phyloP scores from a whole-genome alignment of 2,113 vertebrate species.

The Callopanchax toddi region DNA sequence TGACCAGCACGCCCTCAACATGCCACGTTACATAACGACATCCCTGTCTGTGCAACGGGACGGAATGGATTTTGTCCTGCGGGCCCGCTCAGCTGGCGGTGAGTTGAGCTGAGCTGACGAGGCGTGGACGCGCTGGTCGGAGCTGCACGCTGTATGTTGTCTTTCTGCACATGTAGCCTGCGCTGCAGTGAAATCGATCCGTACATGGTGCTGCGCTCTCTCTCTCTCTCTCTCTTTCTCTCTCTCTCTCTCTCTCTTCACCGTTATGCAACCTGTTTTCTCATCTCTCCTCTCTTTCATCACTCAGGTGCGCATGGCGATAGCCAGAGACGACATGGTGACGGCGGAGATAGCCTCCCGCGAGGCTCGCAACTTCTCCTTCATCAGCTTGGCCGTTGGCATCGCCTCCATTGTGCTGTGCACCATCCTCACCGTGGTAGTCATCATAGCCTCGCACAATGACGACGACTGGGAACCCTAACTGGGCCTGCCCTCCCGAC shows the following conservation, averaged over 20 bases:
- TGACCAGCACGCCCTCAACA: slow-evolving; percentile 45
- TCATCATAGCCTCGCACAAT: slow-evolving; percentile 94
- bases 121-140: slow-evolving; percentile 53
- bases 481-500: slow-evolving; percentile 4
- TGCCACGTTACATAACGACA: slow-evolving; percentile 62
- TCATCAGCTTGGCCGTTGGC: slow-evolving; percentile 93
- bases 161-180: slow-evolving; percentile 34
- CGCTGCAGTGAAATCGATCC: slow-evolving; percentile 65
- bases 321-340: slow-evolving; percentile 91
- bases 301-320: slow-evolving; percentile 88
- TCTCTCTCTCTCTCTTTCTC: not conserved
- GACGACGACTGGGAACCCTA: slow-evolving; percentile 94
- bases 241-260: slow-evolving; percentile 25
- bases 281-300: slow-evolving; percentile 8
- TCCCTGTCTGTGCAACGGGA: slow-evolving; percentile 63
- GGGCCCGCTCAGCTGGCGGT: slow-evolving; percentile 57
- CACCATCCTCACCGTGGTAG: slow-evolving; percentile 93
- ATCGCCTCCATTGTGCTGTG: slow-evolving; percentile 94
- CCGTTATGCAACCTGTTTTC: slow-evolving; percentile 49
- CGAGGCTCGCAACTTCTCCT: slow-evolving; percentile 94
- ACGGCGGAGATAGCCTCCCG: slow-evolving; percentile 92
- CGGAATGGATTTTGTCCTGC: slow-evolving; percentile 68
- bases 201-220: slow-evolving; percentile 33
- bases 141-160: slow-evolving; percentile 40
- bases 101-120: slow-evolving; percentile 72